Percentiles rank a stretch among this genome's conserved stretches.
Conservation (phyloP, 2,888 invertebrate species). For the Nemotelus pantherinus region DNA sequence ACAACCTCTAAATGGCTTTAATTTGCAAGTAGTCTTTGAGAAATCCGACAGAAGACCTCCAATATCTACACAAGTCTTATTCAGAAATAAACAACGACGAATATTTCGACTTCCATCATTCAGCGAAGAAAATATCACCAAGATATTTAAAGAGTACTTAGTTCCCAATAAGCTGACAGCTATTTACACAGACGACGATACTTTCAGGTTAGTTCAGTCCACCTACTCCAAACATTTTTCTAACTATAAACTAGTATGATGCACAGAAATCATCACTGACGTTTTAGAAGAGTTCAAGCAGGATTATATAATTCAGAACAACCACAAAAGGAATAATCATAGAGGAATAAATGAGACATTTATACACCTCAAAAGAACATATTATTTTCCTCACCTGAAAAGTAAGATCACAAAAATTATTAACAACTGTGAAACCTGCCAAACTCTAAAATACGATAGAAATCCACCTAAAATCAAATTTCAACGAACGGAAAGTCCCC, state of each 20-base stretch:
- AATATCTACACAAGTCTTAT: not conserved
- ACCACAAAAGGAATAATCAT: conserved; percentile 50
- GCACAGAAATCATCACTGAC: conserved; percentile 48
- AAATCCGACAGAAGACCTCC: conserved; percentile 7
- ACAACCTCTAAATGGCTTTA: conserved; percentile 1
- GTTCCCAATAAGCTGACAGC: conserved; percentile 24
- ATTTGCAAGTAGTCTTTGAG: not conserved
- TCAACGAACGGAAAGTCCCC: not conserved
- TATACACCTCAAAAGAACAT: conserved; percentile 44
- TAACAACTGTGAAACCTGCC: conserved; percentile 37
- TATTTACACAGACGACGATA: conserved; percentile 34
- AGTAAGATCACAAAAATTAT: too few relatives aligned
- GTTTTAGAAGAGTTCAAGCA: conserved; percentile 49
- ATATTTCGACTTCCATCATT: conserved; percentile 2
- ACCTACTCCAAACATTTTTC: conserved; percentile 39
- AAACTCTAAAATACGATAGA: too few relatives aligned
- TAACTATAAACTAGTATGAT: conserved; percentile 47
- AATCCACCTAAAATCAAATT: conserved; percentile 2
- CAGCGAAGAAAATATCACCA: not conserved
- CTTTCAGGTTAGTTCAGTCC: conserved; percentile 30
- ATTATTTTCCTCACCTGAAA: conserved; percentile 21
- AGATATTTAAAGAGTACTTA: conserved; percentile 16
- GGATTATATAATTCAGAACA: conserved; percentile 50
- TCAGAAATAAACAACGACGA: not conserved
- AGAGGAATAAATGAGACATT: conserved; percentile 51